These are phyloP conservation scores for Chelon auratus DNA, from an alignment of 2,797 vertebrate species.

Conservation along the genomic window DNA sequence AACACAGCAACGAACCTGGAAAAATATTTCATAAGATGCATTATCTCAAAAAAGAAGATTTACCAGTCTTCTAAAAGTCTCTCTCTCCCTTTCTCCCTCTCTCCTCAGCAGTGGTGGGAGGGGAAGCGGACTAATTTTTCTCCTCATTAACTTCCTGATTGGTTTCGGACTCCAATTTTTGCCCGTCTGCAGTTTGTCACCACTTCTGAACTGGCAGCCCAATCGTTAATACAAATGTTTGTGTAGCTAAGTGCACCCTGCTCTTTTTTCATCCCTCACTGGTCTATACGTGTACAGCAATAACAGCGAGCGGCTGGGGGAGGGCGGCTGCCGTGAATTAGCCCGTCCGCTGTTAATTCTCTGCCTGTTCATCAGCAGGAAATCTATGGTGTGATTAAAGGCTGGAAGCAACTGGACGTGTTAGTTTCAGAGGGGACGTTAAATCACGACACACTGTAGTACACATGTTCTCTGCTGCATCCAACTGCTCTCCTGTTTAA, in stretches of 20 bases:
- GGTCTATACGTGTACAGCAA: constrained; percentile 86
- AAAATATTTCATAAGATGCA: background rate
- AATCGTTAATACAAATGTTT: constrained; percentile 99
- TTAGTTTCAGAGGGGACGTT: constrained; percentile 81
- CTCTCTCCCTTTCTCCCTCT: constrained; percentile 80
- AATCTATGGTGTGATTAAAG: constrained; percentile 96
- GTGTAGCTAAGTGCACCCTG: constrained; percentile 95
- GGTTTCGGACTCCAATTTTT: constrained; percentile 95
- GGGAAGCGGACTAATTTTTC: constrained; percentile 92
- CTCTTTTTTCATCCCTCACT: constrained; percentile 73
- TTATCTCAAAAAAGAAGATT: background rate
- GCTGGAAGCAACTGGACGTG: constrained; percentile 79
- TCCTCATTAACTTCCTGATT: constrained; percentile 99
- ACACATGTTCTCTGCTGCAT: constrained; percentile 82
- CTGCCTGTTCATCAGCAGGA: constrained; percentile 91
- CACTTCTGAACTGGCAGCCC: constrained; percentile 91
- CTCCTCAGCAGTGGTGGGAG: constrained; percentile 67
- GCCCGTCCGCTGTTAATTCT: constrained; percentile 90
- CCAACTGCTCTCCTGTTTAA: constrained; percentile 82
- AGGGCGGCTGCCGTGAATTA: constrained; percentile 85
- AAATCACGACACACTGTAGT: constrained; percentile 82
- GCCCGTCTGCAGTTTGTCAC: constrained; percentile 95
- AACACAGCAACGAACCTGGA: background rate
- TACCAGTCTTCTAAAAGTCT: constrained; percentile 7
- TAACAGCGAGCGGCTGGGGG: constrained; percentile 83